Evolutionary conservation across 2,113 vertebrate genomes (phyloP), one percentile per base, ranked within the genome.

Genomic region (Gadus chalcogrammus): DNA sequence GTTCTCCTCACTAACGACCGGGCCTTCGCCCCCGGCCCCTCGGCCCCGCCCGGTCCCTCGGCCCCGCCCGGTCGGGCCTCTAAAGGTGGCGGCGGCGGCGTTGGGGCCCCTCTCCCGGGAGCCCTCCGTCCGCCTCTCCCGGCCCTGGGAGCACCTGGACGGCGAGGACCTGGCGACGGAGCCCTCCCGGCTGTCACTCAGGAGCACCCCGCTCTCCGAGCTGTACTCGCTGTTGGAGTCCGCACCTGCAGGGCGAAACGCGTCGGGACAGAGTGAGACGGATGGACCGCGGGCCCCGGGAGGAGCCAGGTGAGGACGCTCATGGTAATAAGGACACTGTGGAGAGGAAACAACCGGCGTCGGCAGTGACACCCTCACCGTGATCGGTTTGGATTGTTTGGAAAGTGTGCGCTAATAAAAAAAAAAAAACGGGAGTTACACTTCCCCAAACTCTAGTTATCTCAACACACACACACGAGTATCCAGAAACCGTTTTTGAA

Each of bases 201-300:
- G 76, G 67, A 85, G 76, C 79, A 87, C 67, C 64, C 84, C 82
- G 1, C 80, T 88, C 75, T 68, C 83, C 9, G 86, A 86, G 79
- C 85, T 86, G 82, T 65, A 84, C 59, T 88, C 79, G 1, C 82
- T 88, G 82, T 87, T 84, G 0, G 85, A 88, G 64, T 85, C 84
- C 67, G 79, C 78, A 83, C 85, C 80, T 84, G 73, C 55, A 83
- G 77, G 63, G 64, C 77, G 0, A 67, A 75, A 48, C 42, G 12
- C 42, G 6, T 7, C 8, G 60, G 58, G 68, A 79, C 82, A 79
- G 78, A 64, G 65, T 67, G 42, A 27, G 3, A 18, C 22, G 74
- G 64, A 83, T 80, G 87, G 79, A 79, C 83, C 80, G 87, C 81
- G 67, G 84, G 80, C 80, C n/a, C 18, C 4, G 60, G 24, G 18